Evolutionary conservation across 2,113 vertebrate genomes (phyloP), one percentile per base, ranked within the genome.

Genomic region (Elephas maximus): DNA sequence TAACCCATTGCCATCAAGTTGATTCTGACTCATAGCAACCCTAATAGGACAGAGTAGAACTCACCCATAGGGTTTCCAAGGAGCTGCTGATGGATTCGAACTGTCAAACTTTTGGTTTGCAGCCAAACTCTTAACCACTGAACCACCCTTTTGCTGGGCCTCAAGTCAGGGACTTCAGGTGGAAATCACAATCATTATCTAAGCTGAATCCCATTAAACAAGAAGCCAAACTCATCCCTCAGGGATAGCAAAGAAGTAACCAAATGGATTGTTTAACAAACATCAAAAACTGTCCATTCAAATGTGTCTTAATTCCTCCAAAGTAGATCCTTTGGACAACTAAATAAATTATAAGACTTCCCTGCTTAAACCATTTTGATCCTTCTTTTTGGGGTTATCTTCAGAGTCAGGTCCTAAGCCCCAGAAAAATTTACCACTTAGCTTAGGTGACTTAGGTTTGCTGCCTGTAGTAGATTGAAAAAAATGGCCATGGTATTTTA

Each of bases 301-400:
- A 6, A 17, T 67, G 33, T 83, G 53, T 87, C 67, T 89, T 86
- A 62, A 95, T 94, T 94, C 48, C 69, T 92, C 67, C 74, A 26
- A 91, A 86, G 63, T 41, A 88, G 24, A 96, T 15, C 23, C 57
- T 77, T 81, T 60, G 17, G 48, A 63, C 20, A 88, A 88, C 48
- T 88, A 87, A 91, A 74, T 14, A 93, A 91, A 91, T 85, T 51
- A 76, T 88, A 57, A 76, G n/a, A n/a, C 21, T 84, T 18, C 53
- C 81, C 74, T 88, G 44, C 48, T 33, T 12, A 91, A 71, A 69
- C 6, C 11, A 84, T 84, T 86, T 60, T 94, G 84, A 71, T 4
- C n/a, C 26, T 90, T 87, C 44, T 95, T 82, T 97, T 92, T 79
- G 77, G 23, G 20, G 28, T 45, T 82, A 86, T 80, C 73, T 93